Base-by-base conservation (phyloP, 2,888 invertebrate species). In the Reticulitermes lucifugus region DNA sequence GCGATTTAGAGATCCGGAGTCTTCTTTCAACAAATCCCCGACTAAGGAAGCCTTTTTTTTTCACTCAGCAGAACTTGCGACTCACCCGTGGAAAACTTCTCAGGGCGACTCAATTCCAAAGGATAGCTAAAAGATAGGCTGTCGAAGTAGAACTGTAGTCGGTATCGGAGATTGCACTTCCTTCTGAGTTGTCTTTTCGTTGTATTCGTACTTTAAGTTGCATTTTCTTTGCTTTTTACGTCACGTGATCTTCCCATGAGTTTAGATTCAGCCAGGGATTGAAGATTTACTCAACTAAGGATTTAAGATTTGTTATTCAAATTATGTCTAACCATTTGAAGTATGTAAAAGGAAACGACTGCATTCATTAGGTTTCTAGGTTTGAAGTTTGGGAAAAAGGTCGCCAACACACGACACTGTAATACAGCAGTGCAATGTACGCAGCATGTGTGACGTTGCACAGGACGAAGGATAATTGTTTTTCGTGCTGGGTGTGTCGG, bases 121-220 rank as follows among this genome's bases (percentile, higher is more conserved):
- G 55, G 55, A 25, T 29, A 29, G 51, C 25, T 21, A 43, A 79
- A 79, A 51, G 0, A n/a, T 46, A 55, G 25, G n/a, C 29, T 79
- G 79, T 79, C 79, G 79, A 79, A 41, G 79, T 51, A 79, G 35
- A 79, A 79, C 43, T 51, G 35, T 41, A 10, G 41, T 10, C 29
- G 18, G 73, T 73, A 41, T 73, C n/a, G 9, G 73, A 73, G 29
- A 73, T 73, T 73, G 73, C 29, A 29, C 35, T 73, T 73, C 35
- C 4, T 35, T 73, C 29, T 73, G 18, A 73, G 29, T 14, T 73
- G 60, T 60, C 60, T n/a, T 6, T n/a, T 14, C 6, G 3, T 18
- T 60, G 60, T 60, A 9, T 60, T 60, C 22, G 6, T 22, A 21
- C 21, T 51, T 35, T 4, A 35, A 35, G 35, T 35, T 35, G 35